These are phyloP conservation scores for Thunnus albacares DNA, from an alignment of 2,797 vertebrate species.

Conservation along the genomic window DNA sequence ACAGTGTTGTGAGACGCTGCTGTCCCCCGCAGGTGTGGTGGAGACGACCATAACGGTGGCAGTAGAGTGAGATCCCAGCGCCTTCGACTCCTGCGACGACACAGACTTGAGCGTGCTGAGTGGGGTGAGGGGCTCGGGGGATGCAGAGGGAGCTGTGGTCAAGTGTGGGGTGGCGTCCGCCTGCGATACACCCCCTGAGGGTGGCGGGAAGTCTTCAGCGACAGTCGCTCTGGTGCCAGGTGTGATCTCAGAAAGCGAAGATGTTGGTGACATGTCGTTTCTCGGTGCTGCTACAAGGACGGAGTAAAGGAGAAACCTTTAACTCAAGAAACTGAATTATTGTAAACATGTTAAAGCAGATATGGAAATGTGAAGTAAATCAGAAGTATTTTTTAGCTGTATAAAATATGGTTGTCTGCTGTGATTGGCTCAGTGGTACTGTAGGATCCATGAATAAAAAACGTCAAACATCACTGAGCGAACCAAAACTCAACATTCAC, in stretches of 20 bases:
- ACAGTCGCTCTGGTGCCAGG: constrained; percentile 44
- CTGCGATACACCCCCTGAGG: constrained; percentile 71
- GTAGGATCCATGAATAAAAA: not conserved
- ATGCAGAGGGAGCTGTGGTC: constrained; percentile 66
- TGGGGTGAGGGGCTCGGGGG: constrained; percentile 57
- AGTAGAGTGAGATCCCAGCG: constrained; percentile 67
- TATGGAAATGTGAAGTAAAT: not conserved
- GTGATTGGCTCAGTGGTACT: not conserved
- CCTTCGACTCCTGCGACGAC: constrained; percentile 71
- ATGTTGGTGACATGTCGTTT: constrained; percentile 39
- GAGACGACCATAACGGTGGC: constrained; percentile 74
- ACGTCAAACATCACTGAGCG: not conserved
- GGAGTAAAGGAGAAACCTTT: not conserved
- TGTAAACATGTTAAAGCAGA: not conserved
- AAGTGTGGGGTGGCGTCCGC: constrained; percentile 69
- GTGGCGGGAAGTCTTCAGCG: constrained; percentile 36
- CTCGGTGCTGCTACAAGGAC: constrained; percentile 58
- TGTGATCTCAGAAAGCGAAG: constrained; percentile 43
- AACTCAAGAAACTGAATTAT: not conserved
- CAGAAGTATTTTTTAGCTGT: not conserved
- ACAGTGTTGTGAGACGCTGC: constrained; percentile 96
- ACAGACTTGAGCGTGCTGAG: constrained; percentile 64
- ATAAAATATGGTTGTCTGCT: not conserved
- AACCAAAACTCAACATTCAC: not conserved
- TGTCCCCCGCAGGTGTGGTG: constrained; percentile 88